Evolutionary conservation across 2,797 vertebrate species (phyloP), one percentile per base, ranked within the genome.

Genomic region (Poeciliopsis turneri): DNA sequence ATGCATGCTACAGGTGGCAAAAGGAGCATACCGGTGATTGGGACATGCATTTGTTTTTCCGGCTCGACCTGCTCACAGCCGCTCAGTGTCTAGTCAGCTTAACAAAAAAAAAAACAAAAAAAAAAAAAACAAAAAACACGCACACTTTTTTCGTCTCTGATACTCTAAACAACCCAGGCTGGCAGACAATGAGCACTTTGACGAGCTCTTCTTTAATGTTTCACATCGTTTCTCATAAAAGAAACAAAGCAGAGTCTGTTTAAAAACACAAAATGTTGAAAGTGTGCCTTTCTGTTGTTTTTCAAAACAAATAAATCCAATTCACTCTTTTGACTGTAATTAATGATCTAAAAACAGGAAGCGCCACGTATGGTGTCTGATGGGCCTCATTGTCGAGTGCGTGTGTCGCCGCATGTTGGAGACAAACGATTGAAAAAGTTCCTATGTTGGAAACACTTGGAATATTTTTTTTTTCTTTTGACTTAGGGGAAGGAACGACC

Each of bases 1-100:
- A 91, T 87, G 92, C 93, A 88, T 92, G 91, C 92, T 94, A 93
- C 93, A 93, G 90, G 91, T 93, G 91, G 89, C 85, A 70, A 74
- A 53, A 85, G 55, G 80, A 88, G 84, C 75, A 81, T 82, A 88
- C 85, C 85, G 47, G 85, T 80, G 82, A 84, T 79, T 69, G 86
- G 84, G 83, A 85, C 91, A 87, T 90, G 87, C 88, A 68, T 87
- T 86, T 84, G 86, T 88, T 89, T 86, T 86, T 78, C 85, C 85
- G 74, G 79, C 78, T 90, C 55, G 86, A 82, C 85, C 86, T 55
- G 74, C 82, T 88, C 87, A 90, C 81, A 80, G 16, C 87, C 86
- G 78, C 79, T 86, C 83, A 66, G 73, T 28, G 25, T 75, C 74
- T 61, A 51, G 68, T 86, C 74, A 81, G 82, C 82, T 85, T 69